Evolutionary conservation across 2,797 vertebrate genomes (phyloP), one percentile per base, ranked within the genome.

Genomic region (Xiphophorus birchmanni): DNA sequence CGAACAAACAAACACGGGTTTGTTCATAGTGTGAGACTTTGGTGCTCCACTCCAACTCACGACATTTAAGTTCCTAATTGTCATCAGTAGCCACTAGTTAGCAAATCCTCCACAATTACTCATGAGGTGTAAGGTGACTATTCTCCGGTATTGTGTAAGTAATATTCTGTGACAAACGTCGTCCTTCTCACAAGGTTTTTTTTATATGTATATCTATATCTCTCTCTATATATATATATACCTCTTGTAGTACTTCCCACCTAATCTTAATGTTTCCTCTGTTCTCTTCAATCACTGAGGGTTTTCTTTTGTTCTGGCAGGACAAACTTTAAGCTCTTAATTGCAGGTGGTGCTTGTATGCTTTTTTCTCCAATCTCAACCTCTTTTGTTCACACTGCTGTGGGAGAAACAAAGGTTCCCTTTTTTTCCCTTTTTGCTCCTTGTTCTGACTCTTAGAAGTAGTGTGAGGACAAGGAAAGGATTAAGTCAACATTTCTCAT

Each of bases 401-500:
- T 76, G 83, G 80, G 86, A 90, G 80, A 93, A 90, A 95, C 94
- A 95, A 95, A 92, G 92, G 87, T 74, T 83, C 89, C 81, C 86
- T 92, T 84, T 91, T 89, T 86, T 73, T 4, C 23, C 32, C 7
- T 47, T 79, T 73, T 79, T 44, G 74, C 90, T 91, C 78, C 80
- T 71, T 88, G 89, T 86, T 89, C 82, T 85, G 90, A 92, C 93
- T 93, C 89, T 94, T 87, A 91, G 89, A 90, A 90, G 91, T 74
- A 85, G 88, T 78, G 89, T 73, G 77, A 77, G 88, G 89, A 90
- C 11, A 72, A 81, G 74, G 85, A 84, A 82, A 86, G 91, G 94
- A 95, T 95, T 95, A 95, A 92, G 89, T 91, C 91, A 91, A 92
- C 91, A 90, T 92, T 95, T 95, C 95, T 93, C 94, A 95, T 95